A percentile compares a stretch with the other conserved stretches of the same genome.
Evolutionary conservation across 2,888 invertebrate genomes (phyloP).

Genomic region (Acronicta leporina): DNA sequence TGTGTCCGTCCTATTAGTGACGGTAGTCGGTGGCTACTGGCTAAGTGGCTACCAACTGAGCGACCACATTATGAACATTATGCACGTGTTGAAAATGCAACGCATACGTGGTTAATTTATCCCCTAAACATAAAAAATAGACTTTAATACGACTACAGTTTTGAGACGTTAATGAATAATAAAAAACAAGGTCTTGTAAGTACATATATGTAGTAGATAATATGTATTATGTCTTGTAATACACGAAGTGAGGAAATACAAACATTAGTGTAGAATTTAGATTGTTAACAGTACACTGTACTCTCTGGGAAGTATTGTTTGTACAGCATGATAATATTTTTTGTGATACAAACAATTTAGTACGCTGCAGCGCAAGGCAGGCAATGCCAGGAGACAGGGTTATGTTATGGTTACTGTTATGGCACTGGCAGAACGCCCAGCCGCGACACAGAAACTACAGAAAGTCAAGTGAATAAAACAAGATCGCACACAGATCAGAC

Average conservation of each 20-base stretch:
- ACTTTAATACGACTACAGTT: neutral
- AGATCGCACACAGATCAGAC: neutral
- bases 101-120: neutral
- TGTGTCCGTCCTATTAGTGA: conserved; percentile 1
- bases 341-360: neutral
- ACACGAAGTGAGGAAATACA: too few relatives aligned
- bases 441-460: neutral
- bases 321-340: neutral
- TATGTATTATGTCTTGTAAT: too few relatives aligned
- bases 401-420: conserved; percentile 4
- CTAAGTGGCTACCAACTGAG: conserved; percentile 4
- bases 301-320: neutral
- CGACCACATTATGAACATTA: neutral
- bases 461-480: neutral
- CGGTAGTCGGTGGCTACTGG: neutral
- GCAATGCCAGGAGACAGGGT: neutral
- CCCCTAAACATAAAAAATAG: neutral
- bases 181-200: too few relatives aligned
- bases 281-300: neutral
- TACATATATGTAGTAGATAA: too few relatives aligned
- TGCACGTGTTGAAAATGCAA: neutral
- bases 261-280: too few relatives aligned
- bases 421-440: conserved; percentile 1
- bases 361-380: neutral
- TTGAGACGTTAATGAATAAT: neutral